A percentile compares a stretch with the other conserved stretches of the same genome.
Conservation (phyloP, 2,113 vertebrate species). For the Hassar affinis region DNA sequence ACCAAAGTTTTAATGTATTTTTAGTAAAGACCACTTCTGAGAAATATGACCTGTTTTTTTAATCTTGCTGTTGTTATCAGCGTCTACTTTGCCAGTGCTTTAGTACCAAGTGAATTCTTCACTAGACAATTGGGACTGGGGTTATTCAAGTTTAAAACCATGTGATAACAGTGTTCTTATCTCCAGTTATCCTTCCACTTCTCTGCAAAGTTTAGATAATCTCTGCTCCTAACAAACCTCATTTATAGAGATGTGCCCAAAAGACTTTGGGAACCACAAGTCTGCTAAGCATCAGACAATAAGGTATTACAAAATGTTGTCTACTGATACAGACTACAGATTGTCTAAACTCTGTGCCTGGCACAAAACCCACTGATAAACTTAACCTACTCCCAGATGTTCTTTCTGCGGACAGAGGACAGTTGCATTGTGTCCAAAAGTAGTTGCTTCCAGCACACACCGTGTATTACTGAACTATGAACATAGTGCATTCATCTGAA, state of each 20-base stretch:
- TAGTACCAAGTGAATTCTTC: neutral
- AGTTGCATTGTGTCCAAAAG: neutral
- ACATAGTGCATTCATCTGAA: neutral
- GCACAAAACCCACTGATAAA: neutral
- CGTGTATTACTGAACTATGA: conserved; percentile 2
- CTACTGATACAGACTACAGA: neutral
- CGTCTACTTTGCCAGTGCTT: neutral
- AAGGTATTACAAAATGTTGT: neutral
- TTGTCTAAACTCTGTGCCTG: neutral
- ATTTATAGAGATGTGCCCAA: neutral
- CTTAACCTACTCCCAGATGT: neutral
- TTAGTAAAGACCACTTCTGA: neutral
- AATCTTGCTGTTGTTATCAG: neutral
- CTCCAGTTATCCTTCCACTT: neutral
- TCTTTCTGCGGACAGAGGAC: neutral
- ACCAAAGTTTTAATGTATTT: neutral
- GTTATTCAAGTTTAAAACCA: neutral
- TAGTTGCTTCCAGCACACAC: neutral
- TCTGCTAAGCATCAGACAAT: neutral
- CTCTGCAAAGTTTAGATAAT: neutral
- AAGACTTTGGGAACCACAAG: neutral
- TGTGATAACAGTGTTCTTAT: neutral
- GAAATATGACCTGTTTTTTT: neutral
- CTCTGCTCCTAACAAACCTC: neutral
- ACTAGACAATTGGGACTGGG: neutral